Evolutionary conservation across 2,113 vertebrate species (phyloP), one percentile per base, ranked within the genome.

Genomic region (Oncorhynchus tshawytscha): DNA sequence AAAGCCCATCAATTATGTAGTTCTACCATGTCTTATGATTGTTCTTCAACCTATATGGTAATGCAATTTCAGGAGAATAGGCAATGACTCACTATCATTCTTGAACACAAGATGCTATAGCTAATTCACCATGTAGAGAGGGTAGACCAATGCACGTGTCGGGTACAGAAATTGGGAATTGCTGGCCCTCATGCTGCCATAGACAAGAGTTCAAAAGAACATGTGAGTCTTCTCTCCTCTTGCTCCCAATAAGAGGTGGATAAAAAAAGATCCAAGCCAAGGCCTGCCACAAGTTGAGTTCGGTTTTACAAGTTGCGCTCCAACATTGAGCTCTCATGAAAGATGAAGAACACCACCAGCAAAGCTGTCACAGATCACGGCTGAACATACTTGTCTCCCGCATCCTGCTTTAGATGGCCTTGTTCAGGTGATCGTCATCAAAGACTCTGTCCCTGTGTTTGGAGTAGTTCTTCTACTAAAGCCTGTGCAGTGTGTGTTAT

Each of bases 211-310:
- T 71, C 34, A 80, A 78, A 81, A 78, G 73, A 82, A 74, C 45
- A 31, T 39, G 64, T 4, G 15, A 73, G 34, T n/a, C 66, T 25
- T 20, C 20, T 31, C 25, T 54, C n/a, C n/a, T 27, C 20, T 31
- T 34, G n/a, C 60, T 31, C 11, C 45, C 0, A 84, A 74, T 73
- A 49, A 86, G 84, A 45, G 60, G 27, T 64, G 74, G 75, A 77
- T 85, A 80, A 82, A 67, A 74, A 74, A 25, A 75, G 78, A 87
- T 89, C 49, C 39, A 51, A 75, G 71, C 77, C 48, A 62, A 85
- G 77, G 84, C 87, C 78, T 70, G 75, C 79, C 82, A 79, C 73
- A 8, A 54, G 70, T 57, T 11, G 39, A 4, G 12, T 54, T 54
- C 4, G 27, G 70, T 8, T 72, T 54, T 20, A 72, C 70, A 59